Evolutionary conservation across 2,888 invertebrate genomes (phyloP).

Genomic region (Chamaedrilus cognettii): DNA sequence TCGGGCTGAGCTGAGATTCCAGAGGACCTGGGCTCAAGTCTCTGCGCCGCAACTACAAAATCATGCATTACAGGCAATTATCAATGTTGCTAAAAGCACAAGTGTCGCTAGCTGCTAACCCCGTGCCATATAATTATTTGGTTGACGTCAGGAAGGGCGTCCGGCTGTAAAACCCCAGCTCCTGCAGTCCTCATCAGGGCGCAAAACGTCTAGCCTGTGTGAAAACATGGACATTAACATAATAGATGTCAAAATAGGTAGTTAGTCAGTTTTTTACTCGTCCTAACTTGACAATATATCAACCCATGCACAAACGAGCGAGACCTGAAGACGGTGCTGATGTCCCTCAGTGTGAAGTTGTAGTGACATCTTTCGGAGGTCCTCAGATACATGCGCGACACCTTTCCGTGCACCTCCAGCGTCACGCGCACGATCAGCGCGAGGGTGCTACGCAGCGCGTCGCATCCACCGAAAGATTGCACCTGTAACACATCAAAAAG

Average conservation of each 20-base stretch:
- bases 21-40: not conserved
- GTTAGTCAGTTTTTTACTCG: not conserved
- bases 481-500: not conserved
- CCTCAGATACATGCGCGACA: constrained; percentile 54
- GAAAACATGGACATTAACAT: no score
- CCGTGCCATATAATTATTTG: no score
- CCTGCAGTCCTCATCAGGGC: no score
- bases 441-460: constrained; percentile 43
- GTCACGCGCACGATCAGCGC: constrained; percentile 51
- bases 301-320: not conserved
- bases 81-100: no score
- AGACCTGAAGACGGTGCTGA: constrained; percentile 56
- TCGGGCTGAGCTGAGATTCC: not conserved
- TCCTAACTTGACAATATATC: no score
- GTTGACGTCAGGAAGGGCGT: no score
- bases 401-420: constrained; percentile 53
- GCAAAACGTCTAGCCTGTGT: no score
- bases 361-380: constrained; percentile 58
- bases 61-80: no score
- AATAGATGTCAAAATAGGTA: no score
- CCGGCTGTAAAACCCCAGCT: no score
- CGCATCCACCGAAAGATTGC: constrained; percentile 42
- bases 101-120: no score
- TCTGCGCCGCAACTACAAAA: no score
- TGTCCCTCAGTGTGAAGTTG: constrained; percentile 54